Evolutionary conservation across 2,888 invertebrate genomes (phyloP), one percentile per base, ranked within the genome.

Genomic region (Patella pellucida): DNA sequence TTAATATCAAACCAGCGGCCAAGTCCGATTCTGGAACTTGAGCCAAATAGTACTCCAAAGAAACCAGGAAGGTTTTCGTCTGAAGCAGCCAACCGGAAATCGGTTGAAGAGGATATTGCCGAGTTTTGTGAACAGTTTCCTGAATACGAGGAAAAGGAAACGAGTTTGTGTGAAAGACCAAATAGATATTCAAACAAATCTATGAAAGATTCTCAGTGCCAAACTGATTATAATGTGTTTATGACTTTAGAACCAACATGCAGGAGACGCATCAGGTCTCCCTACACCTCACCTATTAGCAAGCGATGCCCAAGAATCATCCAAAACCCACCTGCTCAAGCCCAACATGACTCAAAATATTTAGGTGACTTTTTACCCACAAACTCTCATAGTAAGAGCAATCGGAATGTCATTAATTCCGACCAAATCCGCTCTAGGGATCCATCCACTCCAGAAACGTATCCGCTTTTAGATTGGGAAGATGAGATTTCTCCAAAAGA

Each of bases 71-170:
- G 56, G 51, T 41, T 52, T 15, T 23, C 23, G 2, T 51, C 15
- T 23, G 52, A 71, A 19, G 50, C 71, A 7, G 50, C 52, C 11
- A 71, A 51, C 15, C 50, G 71, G 23, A 71, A 23, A 23, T 52
- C 52, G 15, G 52, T 52, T 23, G 71, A 71, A 19, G 52, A 51
- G 19, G 71, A 71, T 15, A 52, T 52, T 52, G 71, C 50, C 3
- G 71, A 71, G 19, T 51, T 71, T 51, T 71, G 71, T 51, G 71
- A 71, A 51, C 50, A 71, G 16, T 52, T 71, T 51, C 50, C 71
- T 7, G 51, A 52, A 50, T 68, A 15, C 19, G 52, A 51, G n/a
- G 71, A 71, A 23, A 52, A 71, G 51, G 52, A 51, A 19, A 52
- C 71, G 16, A 52, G 52, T 51, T n/a, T 71, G 31, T 52, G 50